phyloP scores from a whole-genome alignment of 2,888 invertebrate genomes.

The Priocnemis perturbator region DNA sequence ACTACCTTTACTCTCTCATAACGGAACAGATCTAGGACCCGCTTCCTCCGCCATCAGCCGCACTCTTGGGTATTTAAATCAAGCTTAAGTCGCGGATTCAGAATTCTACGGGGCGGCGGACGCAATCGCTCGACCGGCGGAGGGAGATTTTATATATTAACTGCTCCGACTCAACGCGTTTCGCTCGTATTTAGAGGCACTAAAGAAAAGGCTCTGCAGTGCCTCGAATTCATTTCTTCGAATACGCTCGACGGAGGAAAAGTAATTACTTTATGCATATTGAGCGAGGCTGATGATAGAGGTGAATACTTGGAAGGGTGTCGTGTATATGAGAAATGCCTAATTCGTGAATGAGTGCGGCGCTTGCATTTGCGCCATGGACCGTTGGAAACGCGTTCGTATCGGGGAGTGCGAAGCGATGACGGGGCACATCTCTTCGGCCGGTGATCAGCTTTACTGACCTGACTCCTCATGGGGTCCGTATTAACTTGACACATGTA shows the following conservation, averaged over 20 bases:
- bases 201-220: too few relatives aligned
- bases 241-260: too few relatives aligned
- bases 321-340: too few relatives aligned
- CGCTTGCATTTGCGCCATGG: too few relatives aligned
- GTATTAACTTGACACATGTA: constrained; percentile 98
- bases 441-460: constrained; percentile 73
- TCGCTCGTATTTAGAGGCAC: too few relatives aligned
- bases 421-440: constrained; percentile 9
- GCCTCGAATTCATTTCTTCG: too few relatives aligned
- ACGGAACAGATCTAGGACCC: not conserved
- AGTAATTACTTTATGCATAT: too few relatives aligned
- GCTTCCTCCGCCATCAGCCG: not conserved
- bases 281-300: too few relatives aligned
- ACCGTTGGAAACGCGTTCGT: too few relatives aligned
- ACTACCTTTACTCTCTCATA: constrained; percentile 5
- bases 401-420: constrained; percentile 13
- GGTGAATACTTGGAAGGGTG: too few relatives aligned
- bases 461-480: constrained; percentile 93
- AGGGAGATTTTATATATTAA: not conserved
- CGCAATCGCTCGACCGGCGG: constrained; percentile 22
- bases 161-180: too few relatives aligned
- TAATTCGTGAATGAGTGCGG: too few relatives aligned
- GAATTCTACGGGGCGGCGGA: constrained; percentile 20
- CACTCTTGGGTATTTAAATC: constrained; percentile 40
- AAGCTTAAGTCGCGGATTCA: constrained; percentile 38